A percentile compares a stretch with the other conserved stretches of the same genome.
Conservation (phyloP, 2,888 invertebrate species). For the Bellardia bayeri region DNA sequence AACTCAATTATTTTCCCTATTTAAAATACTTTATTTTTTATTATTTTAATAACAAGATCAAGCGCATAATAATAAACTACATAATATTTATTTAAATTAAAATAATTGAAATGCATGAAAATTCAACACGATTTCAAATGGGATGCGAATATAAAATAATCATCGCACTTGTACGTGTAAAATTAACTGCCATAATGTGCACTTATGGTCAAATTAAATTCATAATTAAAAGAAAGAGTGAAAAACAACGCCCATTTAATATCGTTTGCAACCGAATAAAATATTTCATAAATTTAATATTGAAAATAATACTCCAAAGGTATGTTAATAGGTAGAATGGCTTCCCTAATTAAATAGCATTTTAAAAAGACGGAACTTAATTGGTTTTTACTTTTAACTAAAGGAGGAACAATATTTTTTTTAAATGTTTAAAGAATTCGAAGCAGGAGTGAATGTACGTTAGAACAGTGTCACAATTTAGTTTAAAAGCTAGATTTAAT, state of each 20-base stretch:
- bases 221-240: slow-evolving; percentile 16
- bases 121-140: slow-evolving; percentile 6
- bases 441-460: neutral
- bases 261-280: neutral
- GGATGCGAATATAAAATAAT: slow-evolving; percentile 29
- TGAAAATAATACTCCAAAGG: slow-evolving; percentile 6
- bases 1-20: neutral
- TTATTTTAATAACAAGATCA: slow-evolving; percentile 16
- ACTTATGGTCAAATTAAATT: slow-evolving; percentile 36
- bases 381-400: slow-evolving; percentile 12
- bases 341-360: slow-evolving; percentile 35
- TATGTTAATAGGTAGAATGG: neutral
- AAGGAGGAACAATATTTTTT: slow-evolving; percentile 40
- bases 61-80: neutral
- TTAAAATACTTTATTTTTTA: neutral
- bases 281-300: slow-evolving; percentile 44
- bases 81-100: slow-evolving; percentile 7
- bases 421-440: neutral
- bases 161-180: slow-evolving; percentile 42
- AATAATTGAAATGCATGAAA: slow-evolving; percentile 24
- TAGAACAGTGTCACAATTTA: slow-evolving; percentile 4
- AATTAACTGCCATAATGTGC: slow-evolving; percentile 50
- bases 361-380: slow-evolving; percentile 25
- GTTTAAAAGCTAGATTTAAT: too few species aligned
- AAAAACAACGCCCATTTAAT: slow-evolving; percentile 32